phyloP scores from a whole-genome alignment of 35 echinoderm and acorn worm genomes.

The Lytechinus pictus region DNA sequence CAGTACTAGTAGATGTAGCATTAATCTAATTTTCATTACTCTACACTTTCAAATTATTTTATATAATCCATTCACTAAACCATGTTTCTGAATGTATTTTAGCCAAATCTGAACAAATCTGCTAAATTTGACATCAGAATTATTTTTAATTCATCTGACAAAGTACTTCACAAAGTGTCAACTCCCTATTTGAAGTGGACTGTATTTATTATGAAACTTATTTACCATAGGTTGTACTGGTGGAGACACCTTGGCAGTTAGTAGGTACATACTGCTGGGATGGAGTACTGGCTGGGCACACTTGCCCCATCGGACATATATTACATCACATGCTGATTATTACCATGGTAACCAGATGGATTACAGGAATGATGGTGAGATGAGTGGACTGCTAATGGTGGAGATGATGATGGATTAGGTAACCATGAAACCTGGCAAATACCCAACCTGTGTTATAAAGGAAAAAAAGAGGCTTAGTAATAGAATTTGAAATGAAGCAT shows the following conservation, averaged over 20 bases:
- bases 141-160: too few relatives aligned
- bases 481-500: background rate
- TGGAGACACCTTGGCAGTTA: constrained; percentile 23
- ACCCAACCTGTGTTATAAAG: background rate
- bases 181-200: too few relatives aligned
- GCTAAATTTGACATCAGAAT: too few relatives aligned
- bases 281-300: constrained; percentile 24
- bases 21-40: background rate
- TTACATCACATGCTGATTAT: constrained; percentile 6
- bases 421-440: background rate
- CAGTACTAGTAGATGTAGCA: too few relatives aligned
- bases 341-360: background rate
- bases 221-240: background rate
- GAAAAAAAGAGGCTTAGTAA: background rate
- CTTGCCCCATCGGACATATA: constrained; percentile 26
- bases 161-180: too few relatives aligned
- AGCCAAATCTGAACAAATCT: too few relatives aligned
- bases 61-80: background rate
- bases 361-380: background rate
- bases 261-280: constrained; percentile 26
- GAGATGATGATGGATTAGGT: background rate
- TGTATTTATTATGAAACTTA: background rate
- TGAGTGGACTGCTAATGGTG: background rate
- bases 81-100: background rate
- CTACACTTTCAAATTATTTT: background rate